Conservation (phyloP, 2,888 invertebrate genomes). For the Lutraria lutraria region DNA sequence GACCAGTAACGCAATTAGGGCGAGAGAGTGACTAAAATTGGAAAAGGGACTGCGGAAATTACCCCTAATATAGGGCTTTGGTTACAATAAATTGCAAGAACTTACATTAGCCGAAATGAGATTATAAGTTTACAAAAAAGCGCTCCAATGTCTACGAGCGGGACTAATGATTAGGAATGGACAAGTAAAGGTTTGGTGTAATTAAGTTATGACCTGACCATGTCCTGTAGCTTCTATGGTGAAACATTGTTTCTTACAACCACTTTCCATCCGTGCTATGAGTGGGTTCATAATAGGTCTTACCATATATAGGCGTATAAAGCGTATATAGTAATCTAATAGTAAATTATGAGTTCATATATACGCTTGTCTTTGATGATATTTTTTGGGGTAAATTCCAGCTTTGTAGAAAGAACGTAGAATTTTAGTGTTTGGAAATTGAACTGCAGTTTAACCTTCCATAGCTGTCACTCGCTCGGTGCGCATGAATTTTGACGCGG, state of each 20-base stretch:
- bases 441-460: too few relatives aligned
- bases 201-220: constrained; percentile 48
- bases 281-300: background rate
- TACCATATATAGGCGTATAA: background rate
- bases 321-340: background rate
- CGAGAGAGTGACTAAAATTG: constrained; percentile 49
- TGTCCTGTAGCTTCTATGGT: constrained; percentile 4
- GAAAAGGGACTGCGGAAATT: constrained; percentile 49
- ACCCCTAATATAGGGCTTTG: constrained; percentile 58
- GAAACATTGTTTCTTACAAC: constrained; percentile 18
- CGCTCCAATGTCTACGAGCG: constrained; percentile 32
- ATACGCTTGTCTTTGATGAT: background rate
- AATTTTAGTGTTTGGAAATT: background rate
- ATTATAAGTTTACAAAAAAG: constrained; percentile 70
- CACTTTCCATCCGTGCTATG: constrained; percentile 7
- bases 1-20: constrained; percentile 63
- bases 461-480: too few relatives aligned
- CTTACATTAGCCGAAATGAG: constrained; percentile 67
- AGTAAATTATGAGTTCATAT: background rate
- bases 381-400: background rate
- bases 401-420: background rate
- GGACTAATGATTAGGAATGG: constrained; percentile 51
- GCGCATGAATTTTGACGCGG: too few relatives aligned
- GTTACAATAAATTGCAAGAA: constrained; percentile 68
- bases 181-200: constrained; percentile 39